phyloP scores from a whole-genome alignment of 2,797 vertebrate genomes.

The Antrozous pallidus region DNA sequence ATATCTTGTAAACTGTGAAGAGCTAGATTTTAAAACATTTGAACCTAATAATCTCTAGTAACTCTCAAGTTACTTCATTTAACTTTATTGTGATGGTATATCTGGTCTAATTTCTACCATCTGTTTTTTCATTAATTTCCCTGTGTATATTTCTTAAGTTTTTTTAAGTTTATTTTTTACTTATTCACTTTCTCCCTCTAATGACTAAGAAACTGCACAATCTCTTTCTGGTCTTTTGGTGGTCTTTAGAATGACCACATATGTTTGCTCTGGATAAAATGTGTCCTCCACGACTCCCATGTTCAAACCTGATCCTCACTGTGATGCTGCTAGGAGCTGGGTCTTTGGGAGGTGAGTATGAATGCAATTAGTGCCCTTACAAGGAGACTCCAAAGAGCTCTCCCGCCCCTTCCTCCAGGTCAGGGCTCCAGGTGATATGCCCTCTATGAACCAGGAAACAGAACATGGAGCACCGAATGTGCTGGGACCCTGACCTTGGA shows the following conservation, averaged over 20 bases:
- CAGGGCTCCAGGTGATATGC: background rate
- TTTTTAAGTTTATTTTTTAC: background rate
- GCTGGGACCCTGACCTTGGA: background rate
- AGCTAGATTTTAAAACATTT: background rate
- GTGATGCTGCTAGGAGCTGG: background rate
- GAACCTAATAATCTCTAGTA: background rate
- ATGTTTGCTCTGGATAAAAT: background rate
- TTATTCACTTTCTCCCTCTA: background rate
- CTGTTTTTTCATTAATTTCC: background rate
- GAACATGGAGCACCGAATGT: background rate
- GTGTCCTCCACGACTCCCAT: background rate
- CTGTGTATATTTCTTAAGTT: background rate
- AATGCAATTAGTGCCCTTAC: background rate
- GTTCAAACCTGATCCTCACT: background rate
- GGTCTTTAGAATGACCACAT: background rate
- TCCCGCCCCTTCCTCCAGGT: background rate
- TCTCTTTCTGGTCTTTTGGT: background rate
- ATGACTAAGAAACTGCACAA: background rate
- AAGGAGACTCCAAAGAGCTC: background rate
- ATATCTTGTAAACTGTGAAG: background rate
- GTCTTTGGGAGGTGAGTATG: background rate
- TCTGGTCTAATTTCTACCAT: background rate
- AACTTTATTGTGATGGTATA: conserved; percentile 3
- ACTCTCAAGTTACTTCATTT: background rate
- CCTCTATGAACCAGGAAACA: background rate